These are phyloP conservation scores for Dufourea novaeangliae DNA, from an alignment of 1,140 invertebrate species.

Conservation along the genomic window DNA sequence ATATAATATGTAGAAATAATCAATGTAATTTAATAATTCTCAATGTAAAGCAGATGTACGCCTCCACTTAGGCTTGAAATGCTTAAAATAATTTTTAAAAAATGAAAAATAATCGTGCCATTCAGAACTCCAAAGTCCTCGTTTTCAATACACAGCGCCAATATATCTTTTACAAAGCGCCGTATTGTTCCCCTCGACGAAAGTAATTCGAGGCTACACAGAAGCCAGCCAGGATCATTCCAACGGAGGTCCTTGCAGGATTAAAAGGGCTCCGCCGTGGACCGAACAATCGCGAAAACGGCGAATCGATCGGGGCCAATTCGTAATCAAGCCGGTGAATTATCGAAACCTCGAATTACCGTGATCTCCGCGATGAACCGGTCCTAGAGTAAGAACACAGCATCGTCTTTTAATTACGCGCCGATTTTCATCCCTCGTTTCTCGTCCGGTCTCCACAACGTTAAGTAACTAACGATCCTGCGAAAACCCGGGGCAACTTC, in stretches of 20 bases:
- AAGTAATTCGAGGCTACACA: no score
- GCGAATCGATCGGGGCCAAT: background rate
- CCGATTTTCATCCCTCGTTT: constrained; percentile 39
- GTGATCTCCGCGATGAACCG: background rate
- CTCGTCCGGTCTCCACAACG: constrained; percentile 20
- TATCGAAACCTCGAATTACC: background rate
- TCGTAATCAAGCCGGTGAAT: constrained; percentile 2
- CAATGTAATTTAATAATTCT: no score
- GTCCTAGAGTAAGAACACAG: background rate
- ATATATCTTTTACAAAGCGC: no score
- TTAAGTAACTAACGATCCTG: constrained; percentile 49
- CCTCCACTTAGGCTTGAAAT: no score
- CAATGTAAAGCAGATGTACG: no score
- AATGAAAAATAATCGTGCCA: no score
- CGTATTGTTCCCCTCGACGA: no score
- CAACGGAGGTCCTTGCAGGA: background rate
- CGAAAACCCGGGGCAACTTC: constrained; percentile 5
- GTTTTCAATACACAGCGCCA: no score
- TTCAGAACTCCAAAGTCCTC: no score
- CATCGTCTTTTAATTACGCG: constrained; percentile 41
- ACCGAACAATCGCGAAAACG: background rate
- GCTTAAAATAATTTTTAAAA: no score
- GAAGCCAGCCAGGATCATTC: no score
- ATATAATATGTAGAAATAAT: no score
- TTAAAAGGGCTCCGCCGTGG: background rate